These are phyloP conservation scores for Chaitophorus viminalis DNA, from an alignment of 2,888 invertebrate species.

Conservation along the genomic window DNA sequence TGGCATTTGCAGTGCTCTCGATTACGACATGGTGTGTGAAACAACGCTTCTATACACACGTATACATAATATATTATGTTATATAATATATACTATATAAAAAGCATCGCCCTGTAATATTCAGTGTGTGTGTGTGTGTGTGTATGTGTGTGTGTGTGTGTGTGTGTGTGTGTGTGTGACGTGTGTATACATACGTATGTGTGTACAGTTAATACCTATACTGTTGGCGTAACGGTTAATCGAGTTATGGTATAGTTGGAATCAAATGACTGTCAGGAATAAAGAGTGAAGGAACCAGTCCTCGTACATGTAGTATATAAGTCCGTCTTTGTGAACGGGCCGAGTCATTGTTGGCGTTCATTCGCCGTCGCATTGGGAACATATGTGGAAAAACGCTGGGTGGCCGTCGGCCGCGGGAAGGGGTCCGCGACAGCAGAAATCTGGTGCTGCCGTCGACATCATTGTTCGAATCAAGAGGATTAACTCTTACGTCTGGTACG, in stretches of 20 bases:
- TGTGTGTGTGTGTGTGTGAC: not conserved
- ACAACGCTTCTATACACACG: constrained; percentile 6
- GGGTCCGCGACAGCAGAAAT: constrained; percentile 46
- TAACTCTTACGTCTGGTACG: constrained; percentile 47
- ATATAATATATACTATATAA: not conserved
- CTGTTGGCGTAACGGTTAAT: constrained; percentile 56
- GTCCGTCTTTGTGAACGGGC: constrained; percentile 51
- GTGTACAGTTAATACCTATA: not conserved
- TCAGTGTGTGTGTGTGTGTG: not conserved
- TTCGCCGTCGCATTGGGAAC: constrained; percentile 19
- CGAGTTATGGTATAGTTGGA: constrained; percentile 48
- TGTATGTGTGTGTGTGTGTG: not conserved
- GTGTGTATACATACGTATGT: not conserved
- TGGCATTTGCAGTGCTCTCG: constrained; percentile 4
- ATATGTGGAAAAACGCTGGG: constrained; percentile 51
- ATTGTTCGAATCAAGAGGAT: constrained; percentile 57
- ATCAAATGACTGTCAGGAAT: constrained; percentile 49
- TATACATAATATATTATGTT: no score
- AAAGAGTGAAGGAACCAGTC: constrained; percentile 46
- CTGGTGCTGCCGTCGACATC: not conserved
- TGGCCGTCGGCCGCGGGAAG: constrained; percentile 57
- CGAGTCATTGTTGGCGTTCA: constrained; percentile 48
- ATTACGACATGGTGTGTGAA: not conserved
- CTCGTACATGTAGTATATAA: constrained; percentile 19
- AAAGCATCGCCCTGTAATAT: not conserved